Evolutionary conservation across 1,140 invertebrate species (phyloP), one percentile per base, ranked within the genome.

Genomic region (Caenorhabditis elegans): DNA sequence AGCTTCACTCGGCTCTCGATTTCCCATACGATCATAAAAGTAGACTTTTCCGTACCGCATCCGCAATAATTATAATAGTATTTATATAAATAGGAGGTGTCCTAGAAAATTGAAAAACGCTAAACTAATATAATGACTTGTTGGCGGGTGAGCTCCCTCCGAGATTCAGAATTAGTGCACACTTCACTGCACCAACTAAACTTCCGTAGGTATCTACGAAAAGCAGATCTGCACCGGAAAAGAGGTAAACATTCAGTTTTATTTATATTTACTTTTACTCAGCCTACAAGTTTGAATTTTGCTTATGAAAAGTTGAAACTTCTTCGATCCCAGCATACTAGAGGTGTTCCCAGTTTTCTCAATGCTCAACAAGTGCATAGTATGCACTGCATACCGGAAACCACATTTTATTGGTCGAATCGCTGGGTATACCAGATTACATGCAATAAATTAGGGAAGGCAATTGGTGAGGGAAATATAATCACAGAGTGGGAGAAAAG

Each of bases 21-120:
- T 82, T 11, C 80, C 80, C 80, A 82, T 82, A 26, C 80, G 46
- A 47, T 82, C 80, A 53, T 82, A 82, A 26, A 76, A 82, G 55
- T 82, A 82, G 24, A 82, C 80, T 55, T 82, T 82, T 28, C 80
- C 80, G 36, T 82, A 82, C 22, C 80, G 70, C 80, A 82, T 82
- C 39, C 53, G 19, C 26, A 60, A 60, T 8, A 70, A 39, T 70
- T 22, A 11, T 22, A 39, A 39, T 34, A 11, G n/a, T 17, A n/a
- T 31, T 22, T 13, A 17, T 34, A 11, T 24, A 60, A 60, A 60
- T 19, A 39, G 34, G 22, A 31, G 13, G 28, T 15, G n/a, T 24
- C 60, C 60, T 70, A 70, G 34, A 70, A 70, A 70, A 70, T 70
- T 70, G 31, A 4, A 70, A 70, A 70, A 70, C n/a, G 34, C 60